Evolutionary conservation across 2,797 vertebrate genomes (phyloP), one percentile per base, ranked within the genome.

Genomic region (Gila robusta): DNA sequence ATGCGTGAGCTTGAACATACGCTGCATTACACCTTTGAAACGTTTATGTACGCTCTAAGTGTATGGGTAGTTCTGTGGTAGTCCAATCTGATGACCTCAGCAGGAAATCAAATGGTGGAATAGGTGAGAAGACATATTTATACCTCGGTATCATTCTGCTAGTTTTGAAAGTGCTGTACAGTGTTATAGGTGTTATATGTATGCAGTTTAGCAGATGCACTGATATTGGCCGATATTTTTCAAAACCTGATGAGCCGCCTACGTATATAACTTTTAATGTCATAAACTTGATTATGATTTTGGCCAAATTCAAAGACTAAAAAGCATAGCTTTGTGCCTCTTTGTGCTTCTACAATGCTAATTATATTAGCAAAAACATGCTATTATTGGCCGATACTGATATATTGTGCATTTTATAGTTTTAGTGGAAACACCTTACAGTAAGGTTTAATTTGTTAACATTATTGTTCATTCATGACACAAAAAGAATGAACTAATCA

Each of bases 81-180:
- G 67, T 26, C 52, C 21, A 72, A 62, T 79, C 37, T 35, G 26
- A 71, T 71, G 67, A 62, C 66, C 19, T 85, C 76, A 79, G 76
- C 49, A 35, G 39, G 52, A 77, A 78, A 77, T 41, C 16, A 44
- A 70, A 71, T 19, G 28, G 19, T 16, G 17, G 73, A 70, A 49
- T 41, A 49, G 23, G 41, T 26, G 16, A 73, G 44, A 77, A 77
- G 16, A 49, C 11, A 28, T 41, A 35, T 69, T 78, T 79, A 21
- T 54, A 39, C 41, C 19, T 77, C 3, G 6, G 52, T n/a, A 56
- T 37, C 12, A 9, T 56, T 77, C 49, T 77, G 32, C 11, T 56
- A 8, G 23, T 37, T 37, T 77, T 56, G 2, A 77, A 56, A 77
- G 32, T n/a, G 21, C 74, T 39, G 32, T 59, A 56, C 10, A 2